phyloP scores from a whole-genome alignment of 2,888 invertebrate genomes.

The Cordilura impudica region DNA sequence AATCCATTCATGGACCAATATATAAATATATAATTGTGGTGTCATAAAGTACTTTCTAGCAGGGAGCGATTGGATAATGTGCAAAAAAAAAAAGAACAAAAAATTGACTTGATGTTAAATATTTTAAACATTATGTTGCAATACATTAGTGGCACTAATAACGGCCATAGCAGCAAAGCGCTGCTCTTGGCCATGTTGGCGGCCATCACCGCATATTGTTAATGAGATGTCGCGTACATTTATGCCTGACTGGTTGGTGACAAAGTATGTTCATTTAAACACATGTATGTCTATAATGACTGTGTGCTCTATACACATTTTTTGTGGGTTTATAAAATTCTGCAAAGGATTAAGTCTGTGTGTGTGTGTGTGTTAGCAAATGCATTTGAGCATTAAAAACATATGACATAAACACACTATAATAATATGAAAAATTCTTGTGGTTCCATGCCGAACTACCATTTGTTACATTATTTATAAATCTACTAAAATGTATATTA shows the following conservation, averaged over 20 bases:
- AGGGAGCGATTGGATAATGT: background rate
- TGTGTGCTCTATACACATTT: background rate
- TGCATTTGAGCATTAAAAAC: constrained; percentile 51
- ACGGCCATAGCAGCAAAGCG: background rate
- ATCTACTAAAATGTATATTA: background rate
- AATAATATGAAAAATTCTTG: constrained; percentile 21
- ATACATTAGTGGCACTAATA: constrained; percentile 8
- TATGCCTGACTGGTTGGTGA: constrained; percentile 58
- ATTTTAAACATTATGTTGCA: constrained; percentile 53
- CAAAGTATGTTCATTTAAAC: constrained; percentile 11
- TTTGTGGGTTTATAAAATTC: constrained; percentile 42
- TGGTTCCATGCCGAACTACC: constrained; percentile 18
- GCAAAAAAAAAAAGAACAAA: background rate
- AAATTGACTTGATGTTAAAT: constrained; percentile 49
- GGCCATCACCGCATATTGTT: constrained; percentile 63
- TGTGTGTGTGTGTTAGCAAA: constrained; percentile 25
- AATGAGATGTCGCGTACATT: constrained; percentile 65
- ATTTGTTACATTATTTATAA: constrained; percentile 38
- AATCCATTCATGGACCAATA: constrained; percentile 23
- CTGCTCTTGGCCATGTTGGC: constrained; percentile 27
- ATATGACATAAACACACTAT: constrained; percentile 55
- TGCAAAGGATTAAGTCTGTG: constrained; percentile 49
- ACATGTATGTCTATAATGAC: background rate
- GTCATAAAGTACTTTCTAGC: constrained; percentile 34
- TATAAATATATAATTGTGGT: constrained; percentile 60